A percentile compares a stretch with the other conserved stretches of the same genome.
These are phyloP conservation scores for Epinephelus moara DNA, from an alignment of 2,113 vertebrate genomes.

Conservation along the genomic window DNA sequence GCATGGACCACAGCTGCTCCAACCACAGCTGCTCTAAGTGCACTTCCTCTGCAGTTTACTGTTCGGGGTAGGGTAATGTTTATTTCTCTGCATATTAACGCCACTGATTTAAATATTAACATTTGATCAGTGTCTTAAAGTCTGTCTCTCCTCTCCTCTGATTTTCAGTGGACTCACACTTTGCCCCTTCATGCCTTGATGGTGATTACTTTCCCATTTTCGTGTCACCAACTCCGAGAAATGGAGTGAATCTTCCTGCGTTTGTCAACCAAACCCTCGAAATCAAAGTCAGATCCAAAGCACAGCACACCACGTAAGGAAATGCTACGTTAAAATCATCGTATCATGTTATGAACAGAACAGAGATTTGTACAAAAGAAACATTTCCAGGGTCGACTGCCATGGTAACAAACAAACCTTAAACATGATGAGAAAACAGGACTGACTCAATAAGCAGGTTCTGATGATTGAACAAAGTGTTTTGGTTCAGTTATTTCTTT, in stretches of 20 bases:
- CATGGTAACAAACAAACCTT: too few species aligned
- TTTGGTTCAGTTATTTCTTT: too few species aligned
- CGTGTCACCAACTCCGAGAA: conserved; percentile 50
- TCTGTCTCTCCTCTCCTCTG: background rate
- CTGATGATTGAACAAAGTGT: too few species aligned
- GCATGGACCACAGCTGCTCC: too few species aligned
- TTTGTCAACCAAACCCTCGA: conserved; percentile 48
- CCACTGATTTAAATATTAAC: background rate
- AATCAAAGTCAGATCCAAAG: conserved; percentile 48
- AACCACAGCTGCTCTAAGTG: conserved; percentile 43
- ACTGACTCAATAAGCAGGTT: too few species aligned
- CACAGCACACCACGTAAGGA: conserved; percentile 45
- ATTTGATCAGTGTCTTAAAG: background rate
- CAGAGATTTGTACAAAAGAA: too few species aligned
- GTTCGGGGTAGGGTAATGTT: conserved; percentile 33
- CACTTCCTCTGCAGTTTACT: conserved; percentile 58
- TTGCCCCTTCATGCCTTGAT: conserved; percentile 56
- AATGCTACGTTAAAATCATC: background rate
- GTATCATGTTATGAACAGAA: background rate
- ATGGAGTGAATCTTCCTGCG: conserved; percentile 46
- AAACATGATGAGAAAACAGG: too few species aligned
- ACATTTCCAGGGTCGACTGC: too few species aligned
- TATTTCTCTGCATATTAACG: too few species aligned
- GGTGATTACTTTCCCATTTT: conserved; percentile 65
- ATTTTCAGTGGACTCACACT: conserved; percentile 33